A percentile compares a stretch with the other conserved stretches of the same genome.
Conservation (phyloP, 2,113 vertebrate genomes). For the Dromaius novaehollandiae region DNA sequence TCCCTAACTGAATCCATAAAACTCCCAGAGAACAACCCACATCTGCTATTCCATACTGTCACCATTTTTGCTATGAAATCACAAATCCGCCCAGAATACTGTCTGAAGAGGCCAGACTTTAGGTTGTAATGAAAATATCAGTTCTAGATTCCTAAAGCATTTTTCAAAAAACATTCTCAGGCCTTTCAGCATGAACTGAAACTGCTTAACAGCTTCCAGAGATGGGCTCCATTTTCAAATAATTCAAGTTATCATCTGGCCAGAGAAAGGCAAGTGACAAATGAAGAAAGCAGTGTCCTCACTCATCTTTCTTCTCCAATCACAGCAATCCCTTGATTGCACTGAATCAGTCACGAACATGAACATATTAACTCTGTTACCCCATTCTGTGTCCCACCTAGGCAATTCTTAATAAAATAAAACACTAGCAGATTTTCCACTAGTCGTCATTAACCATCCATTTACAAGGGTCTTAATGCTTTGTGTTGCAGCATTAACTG, state of each 20-base stretch:
- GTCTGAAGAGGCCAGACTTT: neutral
- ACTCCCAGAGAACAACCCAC: neutral
- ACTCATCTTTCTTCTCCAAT: neutral
- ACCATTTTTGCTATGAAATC: neutral
- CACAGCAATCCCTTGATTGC: neutral
- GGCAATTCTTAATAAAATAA: neutral
- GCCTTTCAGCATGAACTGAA: neutral
- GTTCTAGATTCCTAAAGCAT: neutral
- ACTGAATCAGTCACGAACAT: neutral
- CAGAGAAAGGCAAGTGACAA: neutral
- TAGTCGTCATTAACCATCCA: neutral
- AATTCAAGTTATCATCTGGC: neutral
- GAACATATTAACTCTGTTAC: neutral
- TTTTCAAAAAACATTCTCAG: neutral
- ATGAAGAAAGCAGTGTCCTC: neutral
- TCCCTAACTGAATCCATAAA: neutral
- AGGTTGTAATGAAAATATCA: neutral
- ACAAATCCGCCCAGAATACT: neutral
- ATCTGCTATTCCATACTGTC: neutral
- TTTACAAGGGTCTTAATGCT: fast-evolving
- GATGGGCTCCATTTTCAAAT: neutral
- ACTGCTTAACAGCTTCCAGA: neutral
- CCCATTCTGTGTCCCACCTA: neutral
- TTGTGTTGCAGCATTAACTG: neutral
- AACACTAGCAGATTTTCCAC: neutral